A percentile compares a stretch with the other conserved stretches of the same genome.
Conservation (phyloP, 2,113 vertebrate species). For the Mohoua ochrocephala region DNA sequence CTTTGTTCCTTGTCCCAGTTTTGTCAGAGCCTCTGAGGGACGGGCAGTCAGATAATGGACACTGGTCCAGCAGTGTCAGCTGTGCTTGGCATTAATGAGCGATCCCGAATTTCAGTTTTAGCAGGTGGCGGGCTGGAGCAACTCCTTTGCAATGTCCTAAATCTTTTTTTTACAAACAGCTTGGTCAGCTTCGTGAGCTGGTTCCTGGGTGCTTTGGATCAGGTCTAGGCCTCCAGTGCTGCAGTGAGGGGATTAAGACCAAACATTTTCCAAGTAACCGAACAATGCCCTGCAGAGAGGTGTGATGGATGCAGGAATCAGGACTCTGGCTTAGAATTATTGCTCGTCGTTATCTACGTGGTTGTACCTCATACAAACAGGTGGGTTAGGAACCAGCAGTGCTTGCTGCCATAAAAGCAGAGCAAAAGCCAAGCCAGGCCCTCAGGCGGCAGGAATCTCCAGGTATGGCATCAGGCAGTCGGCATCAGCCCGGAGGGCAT, state of each 20-base stretch:
- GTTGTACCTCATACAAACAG: neutral
- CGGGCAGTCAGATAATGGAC: neutral
- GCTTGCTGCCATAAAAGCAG: neutral
- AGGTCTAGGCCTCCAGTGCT: neutral
- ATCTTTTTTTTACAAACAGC: neutral
- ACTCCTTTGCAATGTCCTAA: neutral
- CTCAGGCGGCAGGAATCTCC: neutral
- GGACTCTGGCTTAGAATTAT: neutral
- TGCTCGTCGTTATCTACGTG: accelerated
- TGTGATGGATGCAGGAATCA: neutral
- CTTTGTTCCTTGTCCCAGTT: constrained; percentile 24
- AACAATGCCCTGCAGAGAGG: neutral
- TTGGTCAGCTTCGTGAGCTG: neutral
- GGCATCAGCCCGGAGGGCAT: neutral
- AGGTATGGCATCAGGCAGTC: neutral
- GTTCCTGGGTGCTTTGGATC: neutral
- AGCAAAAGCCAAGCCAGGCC: neutral
- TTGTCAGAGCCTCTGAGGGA: neutral
- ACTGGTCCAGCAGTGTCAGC: neutral
- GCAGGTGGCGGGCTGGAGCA: neutral
- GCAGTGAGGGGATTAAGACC: neutral
- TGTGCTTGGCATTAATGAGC: neutral
- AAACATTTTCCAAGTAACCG: accelerated
- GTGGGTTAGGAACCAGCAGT: neutral
- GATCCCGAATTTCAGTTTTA: neutral